Conservation (phyloP, 2,797 vertebrate species). For the Gallinago solitaria region DNA sequence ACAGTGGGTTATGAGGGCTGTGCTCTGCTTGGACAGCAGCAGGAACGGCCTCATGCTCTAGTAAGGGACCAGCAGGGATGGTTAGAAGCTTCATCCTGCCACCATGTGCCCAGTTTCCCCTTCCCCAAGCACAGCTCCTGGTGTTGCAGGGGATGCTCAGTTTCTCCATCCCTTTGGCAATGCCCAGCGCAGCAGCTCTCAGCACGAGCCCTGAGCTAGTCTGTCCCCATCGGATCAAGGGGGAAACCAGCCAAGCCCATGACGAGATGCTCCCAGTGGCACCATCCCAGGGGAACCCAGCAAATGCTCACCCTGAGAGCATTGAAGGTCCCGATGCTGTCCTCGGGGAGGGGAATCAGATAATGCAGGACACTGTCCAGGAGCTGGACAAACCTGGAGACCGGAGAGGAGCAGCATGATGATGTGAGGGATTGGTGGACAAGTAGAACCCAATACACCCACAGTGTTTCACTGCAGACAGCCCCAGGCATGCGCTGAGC, state of each 20-base stretch:
- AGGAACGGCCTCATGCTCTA: conserved; percentile 95
- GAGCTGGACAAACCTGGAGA: conserved; percentile 88
- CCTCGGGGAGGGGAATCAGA: conserved; percentile 90
- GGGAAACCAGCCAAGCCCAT: background rate
- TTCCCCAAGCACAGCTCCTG: background rate
- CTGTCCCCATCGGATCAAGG: background rate
- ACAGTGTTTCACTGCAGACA: background rate
- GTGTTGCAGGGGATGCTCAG: background rate
- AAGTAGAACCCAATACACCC: accelerated
- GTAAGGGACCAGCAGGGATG: background rate
- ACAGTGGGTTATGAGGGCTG: conserved; percentile 88
- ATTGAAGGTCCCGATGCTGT: conserved; percentile 88
- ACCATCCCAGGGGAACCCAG: background rate
- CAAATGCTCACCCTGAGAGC: conserved; percentile 85
- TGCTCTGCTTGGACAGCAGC: conserved; percentile 88
- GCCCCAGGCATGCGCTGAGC: background rate
- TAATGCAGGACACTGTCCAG: conserved; percentile 91
- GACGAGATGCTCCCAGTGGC: background rate
- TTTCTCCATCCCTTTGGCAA: background rate
- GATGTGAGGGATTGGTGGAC: background rate
- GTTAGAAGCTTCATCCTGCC: background rate
- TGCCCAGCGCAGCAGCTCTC: background rate
- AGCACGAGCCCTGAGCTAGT: background rate
- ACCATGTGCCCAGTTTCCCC: accelerated
- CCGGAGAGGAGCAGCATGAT: background rate